Percentiles rank a stretch among this genome's conserved stretches.
Conservation (phyloP, 2,888 invertebrate species). For the Spodoptera picta region DNA sequence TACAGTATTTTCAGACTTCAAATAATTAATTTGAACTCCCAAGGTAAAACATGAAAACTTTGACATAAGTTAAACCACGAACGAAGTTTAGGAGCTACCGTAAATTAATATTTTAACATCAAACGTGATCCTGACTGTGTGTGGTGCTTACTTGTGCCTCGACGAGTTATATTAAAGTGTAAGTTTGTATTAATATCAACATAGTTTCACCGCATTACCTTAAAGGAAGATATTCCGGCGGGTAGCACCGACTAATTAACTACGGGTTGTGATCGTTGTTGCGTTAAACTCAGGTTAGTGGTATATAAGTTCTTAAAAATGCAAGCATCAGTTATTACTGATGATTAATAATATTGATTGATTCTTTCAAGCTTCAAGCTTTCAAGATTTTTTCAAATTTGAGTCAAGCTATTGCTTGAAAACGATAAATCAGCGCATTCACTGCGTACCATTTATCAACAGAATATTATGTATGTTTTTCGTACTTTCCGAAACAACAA, state of each 20-base stretch:
- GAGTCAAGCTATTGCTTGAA: too few relatives aligned
- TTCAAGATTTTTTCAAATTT: too few relatives aligned
- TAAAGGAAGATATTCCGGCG: constrained; percentile 40
- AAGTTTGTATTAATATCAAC: constrained; percentile 64
- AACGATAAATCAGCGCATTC: too few relatives aligned
- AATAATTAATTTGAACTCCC: not conserved
- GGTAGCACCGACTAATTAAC: constrained; percentile 13
- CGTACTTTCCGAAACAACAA: too few relatives aligned
- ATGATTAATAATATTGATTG: too few relatives aligned
- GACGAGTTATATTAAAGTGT: constrained; percentile 52
- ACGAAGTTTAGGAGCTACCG: constrained; percentile 23
- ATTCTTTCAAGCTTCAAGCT: too few relatives aligned
- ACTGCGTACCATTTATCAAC: too few relatives aligned
- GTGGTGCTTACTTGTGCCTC: constrained; percentile 40
- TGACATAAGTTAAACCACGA: constrained; percentile 2
- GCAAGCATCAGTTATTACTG: too few relatives aligned
- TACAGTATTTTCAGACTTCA: too few relatives aligned
- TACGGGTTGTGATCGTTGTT: not conserved
- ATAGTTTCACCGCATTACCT: constrained; percentile 68
- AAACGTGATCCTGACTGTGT: constrained; percentile 35
- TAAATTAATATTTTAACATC: constrained; percentile 49
- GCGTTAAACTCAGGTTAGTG: constrained; percentile 16
- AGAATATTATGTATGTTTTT: too few relatives aligned
- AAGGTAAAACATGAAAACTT: constrained; percentile 16
- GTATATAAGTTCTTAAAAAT: not conserved